A percentile compares a stretch with the other conserved stretches of the same genome.
Conservation (phyloP, 2,888 invertebrate species). For the Sepiola atlantica region DNA sequence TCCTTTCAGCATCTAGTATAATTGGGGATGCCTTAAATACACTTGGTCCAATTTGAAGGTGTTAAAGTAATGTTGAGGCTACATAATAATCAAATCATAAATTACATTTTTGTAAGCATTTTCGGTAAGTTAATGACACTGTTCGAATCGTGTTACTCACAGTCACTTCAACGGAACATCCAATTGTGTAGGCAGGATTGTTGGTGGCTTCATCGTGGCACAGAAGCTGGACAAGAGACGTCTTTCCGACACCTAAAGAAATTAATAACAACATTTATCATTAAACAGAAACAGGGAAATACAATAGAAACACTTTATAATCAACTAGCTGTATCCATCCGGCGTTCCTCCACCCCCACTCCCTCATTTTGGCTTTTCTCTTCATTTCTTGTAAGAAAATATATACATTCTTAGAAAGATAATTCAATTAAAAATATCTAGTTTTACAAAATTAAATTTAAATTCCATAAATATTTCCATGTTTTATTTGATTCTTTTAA, state of each 20-base stretch:
- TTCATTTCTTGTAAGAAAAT: no score
- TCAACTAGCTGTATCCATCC: no score
- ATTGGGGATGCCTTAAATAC: no score
- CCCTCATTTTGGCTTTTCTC: no score
- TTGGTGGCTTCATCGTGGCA: conserved; percentile 87
- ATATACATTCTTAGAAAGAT: no score
- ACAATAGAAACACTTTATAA: no score
- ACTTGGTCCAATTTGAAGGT: background rate
- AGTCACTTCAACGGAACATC: conserved; percentile 94
- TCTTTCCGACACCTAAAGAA: conserved; percentile 91
- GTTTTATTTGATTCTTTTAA: no score
- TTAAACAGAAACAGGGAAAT: background rate
- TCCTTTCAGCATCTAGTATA: no score
- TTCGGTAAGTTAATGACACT: background rate
- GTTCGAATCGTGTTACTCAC: conserved; percentile 53
- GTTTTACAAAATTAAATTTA: no score
- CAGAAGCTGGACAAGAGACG: conserved; percentile 91
- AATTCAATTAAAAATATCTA: no score
- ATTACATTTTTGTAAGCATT: background rate
- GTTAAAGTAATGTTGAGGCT: background rate
- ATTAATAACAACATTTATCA: conserved; percentile 32
- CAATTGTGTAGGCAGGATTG: conserved; percentile 94
- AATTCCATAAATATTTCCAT: no score
- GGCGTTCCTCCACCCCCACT: no score
- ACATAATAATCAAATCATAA: background rate